phyloP scores from a whole-genome alignment of 2,888 invertebrate species.

The Tetramorium bicarinatum region DNA sequence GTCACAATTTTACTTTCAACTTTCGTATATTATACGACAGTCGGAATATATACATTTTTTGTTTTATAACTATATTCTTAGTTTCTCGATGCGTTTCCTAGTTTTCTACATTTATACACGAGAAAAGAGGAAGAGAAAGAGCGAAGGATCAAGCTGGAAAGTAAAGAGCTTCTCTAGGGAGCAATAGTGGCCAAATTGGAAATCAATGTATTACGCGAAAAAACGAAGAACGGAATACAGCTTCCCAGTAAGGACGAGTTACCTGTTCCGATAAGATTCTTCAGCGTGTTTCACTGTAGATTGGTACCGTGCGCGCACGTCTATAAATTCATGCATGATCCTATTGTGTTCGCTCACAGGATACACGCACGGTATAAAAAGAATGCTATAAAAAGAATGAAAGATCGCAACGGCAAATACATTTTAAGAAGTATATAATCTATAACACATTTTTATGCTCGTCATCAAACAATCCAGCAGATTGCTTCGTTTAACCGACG shows the following conservation, averaged over 20 bases:
- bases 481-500: slow-evolving; percentile 65
- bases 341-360: slow-evolving; percentile 15
- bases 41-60: neutral
- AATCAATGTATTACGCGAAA: slow-evolving; percentile 40
- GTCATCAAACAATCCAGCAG: slow-evolving; percentile 16
- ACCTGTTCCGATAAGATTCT: slow-evolving; percentile 35
- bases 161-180: slow-evolving; percentile 3
- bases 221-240: slow-evolving; percentile 35
- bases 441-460: slow-evolving; percentile 63
- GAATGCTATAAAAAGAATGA: slow-evolving; percentile 67
- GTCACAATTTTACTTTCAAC: too few relatives aligned
- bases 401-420: slow-evolving; percentile 53
- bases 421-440: slow-evolving; percentile 60
- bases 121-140: neutral
- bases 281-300: slow-evolving; percentile 44
- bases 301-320: slow-evolving; percentile 5
- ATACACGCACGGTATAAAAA: slow-evolving; percentile 42
- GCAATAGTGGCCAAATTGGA: slow-evolving; percentile 36
- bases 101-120: neutral
- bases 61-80: neutral
- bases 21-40: neutral
- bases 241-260: slow-evolving; percentile 25
- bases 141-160: neutral
- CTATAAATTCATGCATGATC: slow-evolving; percentile 25
- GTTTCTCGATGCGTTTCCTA: neutral